These are phyloP conservation scores for Drosophila tani DNA, from an alignment of 1,140 invertebrate genomes.

Conservation along the genomic window DNA sequence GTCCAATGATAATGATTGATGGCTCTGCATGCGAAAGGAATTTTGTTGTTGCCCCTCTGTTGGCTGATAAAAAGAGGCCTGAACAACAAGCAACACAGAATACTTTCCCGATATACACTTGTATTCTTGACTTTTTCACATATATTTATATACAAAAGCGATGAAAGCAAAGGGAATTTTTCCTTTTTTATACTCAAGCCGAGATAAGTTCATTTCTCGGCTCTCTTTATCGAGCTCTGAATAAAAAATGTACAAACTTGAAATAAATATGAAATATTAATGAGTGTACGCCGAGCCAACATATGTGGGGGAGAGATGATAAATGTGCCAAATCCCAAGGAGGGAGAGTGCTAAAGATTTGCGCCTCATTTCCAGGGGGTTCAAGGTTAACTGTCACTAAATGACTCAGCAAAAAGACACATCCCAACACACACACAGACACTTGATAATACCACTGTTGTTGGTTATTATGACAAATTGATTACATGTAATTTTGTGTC, in stretches of 20 bases:
- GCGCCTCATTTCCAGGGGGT: constrained; percentile 41
- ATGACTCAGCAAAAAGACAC: constrained; percentile 43
- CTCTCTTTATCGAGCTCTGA: constrained; percentile 43
- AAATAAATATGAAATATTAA: constrained; percentile 61
- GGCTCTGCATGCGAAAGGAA: constrained; percentile 31
- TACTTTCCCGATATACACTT: constrained; percentile 24
- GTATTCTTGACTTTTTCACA: constrained; percentile 35
- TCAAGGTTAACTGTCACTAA: constrained; percentile 57
- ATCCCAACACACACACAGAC: constrained; percentile 11
- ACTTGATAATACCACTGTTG: not conserved
- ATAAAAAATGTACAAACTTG: constrained; percentile 37
- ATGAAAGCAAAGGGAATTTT: constrained; percentile 21
- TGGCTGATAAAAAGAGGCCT: constrained; percentile 43
- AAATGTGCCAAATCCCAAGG: constrained; percentile 26
- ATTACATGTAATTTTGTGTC: constrained; percentile 61
- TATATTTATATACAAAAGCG: constrained; percentile 23
- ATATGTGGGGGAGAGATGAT: constrained; percentile 28
- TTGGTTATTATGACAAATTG: constrained; percentile 61
- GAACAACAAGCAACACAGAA: constrained; percentile 35
- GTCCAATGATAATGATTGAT: constrained; percentile 64
- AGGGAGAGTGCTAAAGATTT: constrained; percentile 34
- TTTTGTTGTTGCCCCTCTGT: constrained; percentile 14
- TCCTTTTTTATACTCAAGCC: constrained; percentile 12
- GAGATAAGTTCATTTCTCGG: constrained; percentile 41
- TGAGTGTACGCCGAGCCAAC: constrained; percentile 13